These are phyloP conservation scores for Toxonevra muliebris DNA, from an alignment of 2,888 invertebrate species.

Conservation along the genomic window DNA sequence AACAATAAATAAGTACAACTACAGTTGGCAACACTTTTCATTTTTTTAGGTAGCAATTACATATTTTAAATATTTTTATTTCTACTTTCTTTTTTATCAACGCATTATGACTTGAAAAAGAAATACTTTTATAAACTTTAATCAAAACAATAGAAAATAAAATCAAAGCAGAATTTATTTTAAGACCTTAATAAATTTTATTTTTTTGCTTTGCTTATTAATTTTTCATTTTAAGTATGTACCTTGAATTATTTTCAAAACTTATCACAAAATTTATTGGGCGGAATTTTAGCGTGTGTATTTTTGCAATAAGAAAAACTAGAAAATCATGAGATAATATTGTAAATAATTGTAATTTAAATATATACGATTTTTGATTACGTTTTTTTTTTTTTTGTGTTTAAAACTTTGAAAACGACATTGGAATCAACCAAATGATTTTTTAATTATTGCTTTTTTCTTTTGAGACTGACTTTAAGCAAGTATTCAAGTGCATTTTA, in stretches of 20 bases:
- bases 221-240: conserved; percentile 30
- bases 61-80: conserved; percentile 32
- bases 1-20: conserved; percentile 25
- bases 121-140: background rate
- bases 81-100: conserved; percentile 20
- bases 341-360: conserved; percentile 45
- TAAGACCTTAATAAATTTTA: conserved; percentile 2
- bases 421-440: conserved; percentile 36
- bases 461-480: conserved; percentile 57
- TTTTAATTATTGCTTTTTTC: conserved; percentile 32
- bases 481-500: conserved; percentile 42
- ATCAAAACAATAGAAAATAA: background rate
- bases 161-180: background rate
- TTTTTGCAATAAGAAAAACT: conserved; percentile 18
- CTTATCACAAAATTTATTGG: conserved; percentile 61
- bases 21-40: conserved; percentile 38
- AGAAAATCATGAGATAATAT: background rate
- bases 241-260: conserved; percentile 47
- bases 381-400: conserved; percentile 32
- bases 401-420: conserved; percentile 52
- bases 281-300: conserved; percentile 51
- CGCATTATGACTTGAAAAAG: conserved; percentile 5
- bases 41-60: conserved; percentile 34
- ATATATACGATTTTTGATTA: conserved; percentile 46
- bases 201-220: conserved; percentile 28